These are phyloP conservation scores for Sternotherus odoratus DNA, from an alignment of 2,797 vertebrate genomes.

Conservation along the genomic window DNA sequence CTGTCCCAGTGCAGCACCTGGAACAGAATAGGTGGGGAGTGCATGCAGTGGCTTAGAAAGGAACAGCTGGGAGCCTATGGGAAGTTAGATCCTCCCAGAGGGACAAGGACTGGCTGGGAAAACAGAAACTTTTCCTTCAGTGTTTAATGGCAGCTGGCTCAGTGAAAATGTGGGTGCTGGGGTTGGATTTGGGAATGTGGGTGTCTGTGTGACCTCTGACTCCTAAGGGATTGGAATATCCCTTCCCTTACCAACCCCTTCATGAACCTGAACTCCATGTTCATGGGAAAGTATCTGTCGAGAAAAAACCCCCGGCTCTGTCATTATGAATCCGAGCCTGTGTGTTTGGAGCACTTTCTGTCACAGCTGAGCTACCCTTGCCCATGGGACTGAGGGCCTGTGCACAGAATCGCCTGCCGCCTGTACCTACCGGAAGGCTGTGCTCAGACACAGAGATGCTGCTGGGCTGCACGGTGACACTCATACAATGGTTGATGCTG, in stretches of 20 bases:
- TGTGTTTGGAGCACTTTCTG: neutral
- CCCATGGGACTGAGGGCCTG: fast-evolving
- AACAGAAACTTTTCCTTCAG: slow-evolving; percentile 65
- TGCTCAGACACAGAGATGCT: slow-evolving; percentile 97
- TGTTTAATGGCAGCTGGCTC: neutral
- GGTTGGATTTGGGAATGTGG: slow-evolving; percentile 44
- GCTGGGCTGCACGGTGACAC: slow-evolving; percentile 90
- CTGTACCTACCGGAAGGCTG: slow-evolving; percentile 88
- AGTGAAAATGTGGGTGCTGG: slow-evolving; percentile 47
- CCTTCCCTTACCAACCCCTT: neutral
- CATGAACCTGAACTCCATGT: neutral
- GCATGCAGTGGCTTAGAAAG: neutral
- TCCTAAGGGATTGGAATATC: neutral
- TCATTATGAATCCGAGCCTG: fast-evolving
- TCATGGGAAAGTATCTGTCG: slow-evolving; percentile 32
- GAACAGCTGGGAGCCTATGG: slow-evolving; percentile 50
- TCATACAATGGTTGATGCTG: slow-evolving; percentile 91
- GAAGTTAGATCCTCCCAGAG: slow-evolving; percentile 6
- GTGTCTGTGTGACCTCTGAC: neutral
- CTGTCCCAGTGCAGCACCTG: neutral
- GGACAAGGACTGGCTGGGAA: slow-evolving; percentile 37
- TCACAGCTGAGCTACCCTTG: fast-evolving
- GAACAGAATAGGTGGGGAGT: neutral
- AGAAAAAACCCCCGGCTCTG: fast-evolving
- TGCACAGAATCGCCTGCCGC: neutral